phyloP scores from a whole-genome alignment of 2,797 vertebrate genomes.

The Mormyrus proboscirostris region DNA sequence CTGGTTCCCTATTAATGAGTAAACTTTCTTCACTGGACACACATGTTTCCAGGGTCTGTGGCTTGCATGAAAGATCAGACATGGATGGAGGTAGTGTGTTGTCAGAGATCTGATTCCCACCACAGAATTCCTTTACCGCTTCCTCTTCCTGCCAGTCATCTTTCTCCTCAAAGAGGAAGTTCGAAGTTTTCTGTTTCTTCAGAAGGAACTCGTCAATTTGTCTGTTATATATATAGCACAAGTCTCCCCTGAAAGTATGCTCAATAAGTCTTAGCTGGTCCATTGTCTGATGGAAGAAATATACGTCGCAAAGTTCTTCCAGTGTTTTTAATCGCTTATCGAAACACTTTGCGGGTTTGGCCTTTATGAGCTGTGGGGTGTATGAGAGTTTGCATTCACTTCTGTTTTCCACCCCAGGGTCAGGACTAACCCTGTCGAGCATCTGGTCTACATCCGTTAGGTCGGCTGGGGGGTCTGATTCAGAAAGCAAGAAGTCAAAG shows the following conservation, averaged over 20 bases:
- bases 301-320: slow-evolving; percentile 82
- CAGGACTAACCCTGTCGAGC: slow-evolving; percentile 38
- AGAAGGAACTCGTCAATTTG: slow-evolving; percentile 76
- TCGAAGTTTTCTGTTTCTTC: slow-evolving; percentile 73
- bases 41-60: slow-evolving; percentile 66
- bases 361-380: slow-evolving; percentile 91
- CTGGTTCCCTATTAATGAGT: slow-evolving; percentile 69
- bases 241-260: slow-evolving; percentile 81
- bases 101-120: slow-evolving; percentile 30
- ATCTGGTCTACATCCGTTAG: background rate
- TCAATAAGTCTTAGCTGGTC: slow-evolving; percentile 79
- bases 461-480: slow-evolving; percentile 47
- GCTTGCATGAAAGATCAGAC: slow-evolving; percentile 42
- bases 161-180: slow-evolving; percentile 84
- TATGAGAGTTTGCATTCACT: slow-evolving; percentile 65
- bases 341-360: slow-evolving; percentile 90
- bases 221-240: slow-evolving; percentile 83
- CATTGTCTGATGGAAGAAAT: slow-evolving; percentile 80
- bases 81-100: slow-evolving; percentile 33
- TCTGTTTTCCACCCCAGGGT: slow-evolving; percentile 37
- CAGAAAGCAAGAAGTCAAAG: slow-evolving; percentile 60
- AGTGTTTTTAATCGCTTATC: slow-evolving; percentile 95
- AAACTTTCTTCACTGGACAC: slow-evolving; percentile 69
- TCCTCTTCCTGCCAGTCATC: slow-evolving; percentile 56
- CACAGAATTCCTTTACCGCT: slow-evolving; percentile 58